These are phyloP conservation scores for Enteromius viviparus DNA, from an alignment of 2,797 vertebrate genomes.

Conservation along the genomic window DNA sequence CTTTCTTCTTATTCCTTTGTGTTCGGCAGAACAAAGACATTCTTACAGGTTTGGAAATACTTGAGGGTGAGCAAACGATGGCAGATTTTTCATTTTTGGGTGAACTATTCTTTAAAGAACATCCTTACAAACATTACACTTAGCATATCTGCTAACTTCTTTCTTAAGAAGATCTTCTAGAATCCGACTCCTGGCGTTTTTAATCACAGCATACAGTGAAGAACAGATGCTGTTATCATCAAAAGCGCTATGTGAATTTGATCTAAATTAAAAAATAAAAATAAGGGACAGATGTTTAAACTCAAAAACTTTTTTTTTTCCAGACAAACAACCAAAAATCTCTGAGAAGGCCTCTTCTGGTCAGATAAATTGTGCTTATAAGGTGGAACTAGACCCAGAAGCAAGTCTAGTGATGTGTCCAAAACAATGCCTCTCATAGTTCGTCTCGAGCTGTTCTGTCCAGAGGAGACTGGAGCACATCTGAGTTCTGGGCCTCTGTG, in stretches of 20 bases:
- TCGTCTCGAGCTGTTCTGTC: constrained; percentile 89
- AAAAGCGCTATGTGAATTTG: background rate
- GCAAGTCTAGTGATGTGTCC: constrained; percentile 24
- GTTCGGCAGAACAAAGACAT: too few relatives aligned
- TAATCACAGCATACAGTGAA: background rate
- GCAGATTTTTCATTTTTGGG: background rate
- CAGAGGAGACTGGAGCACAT: constrained; percentile 86
- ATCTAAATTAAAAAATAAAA: background rate
- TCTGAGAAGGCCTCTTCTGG: constrained; percentile 42
- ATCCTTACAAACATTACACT: background rate
- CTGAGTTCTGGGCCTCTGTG: constrained; percentile 85
- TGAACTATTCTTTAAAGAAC: background rate
- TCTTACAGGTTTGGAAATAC: too few relatives aligned
- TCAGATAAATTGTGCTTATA: constrained; percentile 40
- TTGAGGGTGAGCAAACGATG: background rate
- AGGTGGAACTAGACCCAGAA: constrained; percentile 23
- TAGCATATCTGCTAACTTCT: background rate
- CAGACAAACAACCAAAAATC: constrained; percentile 13
- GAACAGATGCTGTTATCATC: background rate
- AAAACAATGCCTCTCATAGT: constrained; percentile 75
- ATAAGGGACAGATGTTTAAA: constrained; percentile 25
- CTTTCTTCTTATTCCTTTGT: too few relatives aligned
- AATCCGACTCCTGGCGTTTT: background rate
- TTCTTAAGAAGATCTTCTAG: background rate
- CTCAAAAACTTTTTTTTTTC: background rate